phyloP scores from a whole-genome alignment of 2,113 vertebrate genomes.

The Stigmatopora argus region DNA sequence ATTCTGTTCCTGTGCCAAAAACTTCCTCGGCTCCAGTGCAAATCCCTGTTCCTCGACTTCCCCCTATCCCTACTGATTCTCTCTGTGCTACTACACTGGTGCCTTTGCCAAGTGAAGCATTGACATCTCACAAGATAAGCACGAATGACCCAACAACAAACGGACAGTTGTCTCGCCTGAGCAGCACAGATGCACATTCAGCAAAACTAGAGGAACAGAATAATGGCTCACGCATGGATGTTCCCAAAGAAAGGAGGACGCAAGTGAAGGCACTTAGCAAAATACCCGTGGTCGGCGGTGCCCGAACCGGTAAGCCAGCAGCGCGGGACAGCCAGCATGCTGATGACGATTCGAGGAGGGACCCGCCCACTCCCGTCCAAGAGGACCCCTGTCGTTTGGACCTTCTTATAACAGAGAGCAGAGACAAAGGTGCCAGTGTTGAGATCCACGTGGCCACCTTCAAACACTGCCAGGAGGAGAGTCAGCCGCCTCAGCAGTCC shows the following conservation, averaged over 20 bases:
- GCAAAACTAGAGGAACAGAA: slow-evolving; percentile 24
- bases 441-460: slow-evolving; percentile 54
- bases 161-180: slow-evolving; percentile 16
- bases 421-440: slow-evolving; percentile 71
- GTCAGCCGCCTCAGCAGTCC: slow-evolving; percentile 50
- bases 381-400: slow-evolving; percentile 69
- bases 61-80: slow-evolving; percentile 11
- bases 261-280: slow-evolving; percentile 69
- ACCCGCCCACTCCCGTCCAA: slow-evolving; percentile 76
- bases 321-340: slow-evolving; percentile 72
- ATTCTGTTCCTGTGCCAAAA: neutral
- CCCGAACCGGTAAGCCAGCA: slow-evolving; percentile 62
- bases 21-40: neutral
- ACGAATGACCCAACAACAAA: slow-evolving; percentile 28
- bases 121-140: slow-evolving; percentile 61
- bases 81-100: slow-evolving; percentile 9
- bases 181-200: slow-evolving; percentile 16
- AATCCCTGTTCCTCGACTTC: neutral
- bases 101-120: slow-evolving; percentile 14
- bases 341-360: slow-evolving; percentile 77
- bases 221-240: slow-evolving; percentile 39
- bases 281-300: slow-evolving; percentile 66
- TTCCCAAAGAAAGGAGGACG: slow-evolving; percentile 80
- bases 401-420: slow-evolving; percentile 76
- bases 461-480: slow-evolving; percentile 68